Percentiles rank a stretch among this genome's conserved stretches.
Evolutionary conservation across 1,140 invertebrate genomes (phyloP).

Genomic region (Latrodectus geometricus): DNA sequence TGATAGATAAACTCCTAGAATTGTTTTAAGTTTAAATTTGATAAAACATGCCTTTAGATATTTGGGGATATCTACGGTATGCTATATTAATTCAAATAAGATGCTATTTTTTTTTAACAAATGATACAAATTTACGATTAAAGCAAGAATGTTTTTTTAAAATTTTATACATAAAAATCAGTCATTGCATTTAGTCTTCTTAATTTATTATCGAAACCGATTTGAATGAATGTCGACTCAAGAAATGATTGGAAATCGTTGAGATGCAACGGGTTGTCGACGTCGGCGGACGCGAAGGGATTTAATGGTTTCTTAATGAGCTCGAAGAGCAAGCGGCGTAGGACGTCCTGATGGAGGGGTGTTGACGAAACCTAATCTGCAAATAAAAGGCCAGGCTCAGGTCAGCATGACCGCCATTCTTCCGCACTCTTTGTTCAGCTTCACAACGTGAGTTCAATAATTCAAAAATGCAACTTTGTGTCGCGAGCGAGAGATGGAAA

Average conservation of each 20-base stretch:
- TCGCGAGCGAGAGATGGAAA: not conserved
- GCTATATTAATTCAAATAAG: no score
- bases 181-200: no score
- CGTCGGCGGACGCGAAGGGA: no score
- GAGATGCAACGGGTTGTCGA: not conserved
- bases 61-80: no score
- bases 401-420: not conserved
- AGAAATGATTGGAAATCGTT: not conserved
- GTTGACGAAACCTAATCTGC: not conserved
- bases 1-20: no score
- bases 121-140: no score
- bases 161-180: no score
- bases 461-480: constrained; percentile 26
- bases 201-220: no score
- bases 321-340: not conserved
- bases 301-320: not conserved
- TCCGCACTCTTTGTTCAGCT: constrained; percentile 5
- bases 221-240: not conserved
- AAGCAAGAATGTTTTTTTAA: no score
- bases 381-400: not conserved
- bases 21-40: no score
- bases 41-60: no score
- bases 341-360: not conserved
- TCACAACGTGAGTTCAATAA: constrained; percentile 10
- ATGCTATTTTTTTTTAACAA: no score